Conservation (phyloP, 2,888 invertebrate genomes). For the Stenoptilia bipunctidactyla region DNA sequence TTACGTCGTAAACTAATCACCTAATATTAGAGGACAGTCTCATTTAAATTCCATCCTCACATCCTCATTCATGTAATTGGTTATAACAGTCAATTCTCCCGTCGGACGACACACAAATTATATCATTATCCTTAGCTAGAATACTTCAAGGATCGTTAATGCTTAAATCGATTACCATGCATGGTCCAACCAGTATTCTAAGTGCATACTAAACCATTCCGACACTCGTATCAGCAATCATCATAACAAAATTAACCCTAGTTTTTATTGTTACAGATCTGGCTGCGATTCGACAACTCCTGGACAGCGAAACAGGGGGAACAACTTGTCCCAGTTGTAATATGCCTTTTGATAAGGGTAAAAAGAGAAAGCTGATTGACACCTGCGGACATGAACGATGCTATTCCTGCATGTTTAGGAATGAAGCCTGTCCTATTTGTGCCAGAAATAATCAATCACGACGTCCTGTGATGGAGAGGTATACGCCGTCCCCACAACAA, state of each 20-base stretch:
- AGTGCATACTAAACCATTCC: slow-evolving; percentile 19
- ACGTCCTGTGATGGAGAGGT: slow-evolving; percentile 55
- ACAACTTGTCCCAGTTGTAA: slow-evolving; percentile 86
- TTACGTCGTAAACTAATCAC: neutral
- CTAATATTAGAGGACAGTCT: neutral
- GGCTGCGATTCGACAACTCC: slow-evolving; percentile 84
- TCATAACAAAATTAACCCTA: slow-evolving; percentile 12
- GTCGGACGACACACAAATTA: slow-evolving; percentile 23
- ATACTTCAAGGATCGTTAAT: slow-evolving; percentile 41
- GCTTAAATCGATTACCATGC: slow-evolving; percentile 39
- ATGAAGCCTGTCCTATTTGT: slow-evolving; percentile 92
- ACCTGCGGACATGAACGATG: slow-evolving; percentile 96
- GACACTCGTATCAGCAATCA: slow-evolving; percentile 19
- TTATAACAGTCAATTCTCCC: slow-evolving; percentile 25
- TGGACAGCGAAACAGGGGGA: slow-evolving; percentile 81
- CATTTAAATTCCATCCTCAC: slow-evolving; percentile 21
- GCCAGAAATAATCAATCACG: slow-evolving; percentile 50
- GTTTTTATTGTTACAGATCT: slow-evolving; percentile 75
- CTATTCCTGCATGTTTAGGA: slow-evolving; percentile 94
- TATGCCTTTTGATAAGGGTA: slow-evolving; percentile 96
- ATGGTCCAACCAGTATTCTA: slow-evolving; percentile 22
- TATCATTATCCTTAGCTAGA: slow-evolving; percentile 32
- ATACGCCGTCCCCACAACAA: slow-evolving; percentile 57
- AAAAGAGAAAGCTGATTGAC: slow-evolving; percentile 94
- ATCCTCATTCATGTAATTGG: slow-evolving; percentile 32